Conservation (phyloP, 92 coral and sea anemone species). For the Actinernus sp. region DNA sequence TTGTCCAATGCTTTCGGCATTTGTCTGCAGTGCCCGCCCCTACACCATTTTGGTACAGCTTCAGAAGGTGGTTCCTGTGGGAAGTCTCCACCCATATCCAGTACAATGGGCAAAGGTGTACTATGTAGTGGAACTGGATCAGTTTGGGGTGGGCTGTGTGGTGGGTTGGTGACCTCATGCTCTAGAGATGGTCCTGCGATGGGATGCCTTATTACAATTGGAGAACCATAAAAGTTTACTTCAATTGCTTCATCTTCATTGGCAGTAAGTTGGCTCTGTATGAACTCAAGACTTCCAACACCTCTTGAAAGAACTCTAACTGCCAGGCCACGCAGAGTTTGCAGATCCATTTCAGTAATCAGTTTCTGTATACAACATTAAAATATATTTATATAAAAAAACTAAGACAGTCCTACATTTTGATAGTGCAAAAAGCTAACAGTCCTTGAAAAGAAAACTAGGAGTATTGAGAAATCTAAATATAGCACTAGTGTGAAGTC, state of each 20-base stretch:
- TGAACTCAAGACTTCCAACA: slow-evolving; percentile 22
- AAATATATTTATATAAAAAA: not conserved
- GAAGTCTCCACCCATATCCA: too few species aligned
- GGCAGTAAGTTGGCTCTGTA: slow-evolving; percentile 4
- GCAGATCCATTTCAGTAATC: not conserved
- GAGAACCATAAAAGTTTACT: slow-evolving; percentile 4
- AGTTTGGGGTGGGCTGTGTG: too few species aligned
- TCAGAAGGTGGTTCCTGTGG: too few species aligned
- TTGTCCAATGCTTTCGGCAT: slow-evolving; percentile 6
- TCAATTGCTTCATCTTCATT: not conserved
- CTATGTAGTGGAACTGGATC: too few species aligned
- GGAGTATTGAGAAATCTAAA: too few species aligned
- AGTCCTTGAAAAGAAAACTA: too few species aligned
- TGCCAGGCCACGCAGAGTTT: not conserved
- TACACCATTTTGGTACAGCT: not conserved
- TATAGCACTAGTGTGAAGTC: too few species aligned
- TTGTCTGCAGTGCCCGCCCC: slow-evolving; percentile 5
- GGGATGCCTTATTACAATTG: not conserved
- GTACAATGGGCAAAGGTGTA: too few species aligned
- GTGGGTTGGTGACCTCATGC: not conserved
- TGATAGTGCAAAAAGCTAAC: too few species aligned
- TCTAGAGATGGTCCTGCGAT: slow-evolving; percentile 2
- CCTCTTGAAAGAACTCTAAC: slow-evolving; percentile 18
- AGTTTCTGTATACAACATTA: not conserved
- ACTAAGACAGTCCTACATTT: too few species aligned